These are phyloP conservation scores for Caenorhabditis brenneri DNA, from an alignment of 1,140 invertebrate genomes.

Conservation along the genomic window DNA sequence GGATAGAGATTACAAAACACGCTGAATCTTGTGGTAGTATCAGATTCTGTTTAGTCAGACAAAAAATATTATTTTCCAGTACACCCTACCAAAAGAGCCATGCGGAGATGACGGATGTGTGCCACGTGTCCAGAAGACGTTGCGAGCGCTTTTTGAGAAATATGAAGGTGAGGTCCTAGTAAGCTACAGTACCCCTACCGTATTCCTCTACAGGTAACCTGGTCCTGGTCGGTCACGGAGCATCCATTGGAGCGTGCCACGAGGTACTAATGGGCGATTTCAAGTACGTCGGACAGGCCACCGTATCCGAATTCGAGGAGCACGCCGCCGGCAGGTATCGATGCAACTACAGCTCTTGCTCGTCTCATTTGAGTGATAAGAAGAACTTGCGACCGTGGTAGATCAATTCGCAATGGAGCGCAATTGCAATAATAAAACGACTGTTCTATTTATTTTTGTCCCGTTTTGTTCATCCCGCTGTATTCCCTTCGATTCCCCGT, in stretches of 20 bases:
- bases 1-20: neutral
- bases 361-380: constrained; percentile 62
- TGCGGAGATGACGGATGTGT: constrained; percentile 67
- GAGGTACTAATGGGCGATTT: constrained; percentile 61
- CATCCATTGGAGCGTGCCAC: constrained; percentile 68
- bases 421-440: too few relatives aligned
- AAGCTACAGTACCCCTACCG: neutral
- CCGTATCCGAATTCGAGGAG: constrained; percentile 65
- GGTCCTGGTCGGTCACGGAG: constrained; percentile 63
- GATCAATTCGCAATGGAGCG: too few relatives aligned
- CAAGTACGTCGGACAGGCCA: constrained; percentile 69
- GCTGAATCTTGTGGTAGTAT: too few relatives aligned
- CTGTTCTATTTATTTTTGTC: too few relatives aligned
- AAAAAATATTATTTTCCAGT: constrained; percentile 28
- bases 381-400: constrained; percentile 56
- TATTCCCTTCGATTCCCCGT: too few relatives aligned
- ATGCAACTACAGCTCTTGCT: constrained; percentile 52
- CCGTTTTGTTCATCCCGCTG: too few relatives aligned
- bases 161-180: constrained; percentile 35
- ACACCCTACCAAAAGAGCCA: constrained; percentile 54
- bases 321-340: constrained; percentile 55
- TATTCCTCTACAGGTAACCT: constrained; percentile 29
- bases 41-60: too few relatives aligned
- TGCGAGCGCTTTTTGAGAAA: constrained; percentile 57
- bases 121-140: constrained; percentile 57